phyloP scores from a whole-genome alignment of 2,113 vertebrate genomes.

The Nipponia nippon region DNA sequence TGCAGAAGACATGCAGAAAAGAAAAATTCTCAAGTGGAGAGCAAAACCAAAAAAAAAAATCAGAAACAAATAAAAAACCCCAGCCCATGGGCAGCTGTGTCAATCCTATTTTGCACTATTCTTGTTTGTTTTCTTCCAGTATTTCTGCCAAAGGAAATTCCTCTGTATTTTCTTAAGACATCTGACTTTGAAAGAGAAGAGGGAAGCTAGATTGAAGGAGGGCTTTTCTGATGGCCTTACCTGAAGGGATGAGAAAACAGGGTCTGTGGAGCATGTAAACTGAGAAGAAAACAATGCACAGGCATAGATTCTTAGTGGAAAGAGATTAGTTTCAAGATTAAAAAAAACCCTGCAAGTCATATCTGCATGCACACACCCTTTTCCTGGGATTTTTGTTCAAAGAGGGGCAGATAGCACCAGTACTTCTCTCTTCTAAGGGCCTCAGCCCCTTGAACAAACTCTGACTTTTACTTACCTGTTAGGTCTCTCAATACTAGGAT shows the following conservation, averaged over 20 bases:
- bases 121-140: not conserved
- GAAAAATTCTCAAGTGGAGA: not conserved
- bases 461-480: not conserved
- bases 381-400: not conserved
- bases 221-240: not conserved
- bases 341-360: not conserved
- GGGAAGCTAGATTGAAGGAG: not conserved
- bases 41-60: not conserved
- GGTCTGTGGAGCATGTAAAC: not conserved
- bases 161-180: not conserved
- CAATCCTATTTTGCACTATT: not conserved
- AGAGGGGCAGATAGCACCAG: not conserved
- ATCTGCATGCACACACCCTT: not conserved
- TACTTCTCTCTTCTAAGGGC: not conserved
- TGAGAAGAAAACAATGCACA: not conserved
- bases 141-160: not conserved
- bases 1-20: not conserved
- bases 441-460: not conserved
- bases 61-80: not conserved
- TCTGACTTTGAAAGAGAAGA: not conserved
- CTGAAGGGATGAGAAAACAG: not conserved
- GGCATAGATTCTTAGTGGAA: not conserved
- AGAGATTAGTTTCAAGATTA: not conserved
- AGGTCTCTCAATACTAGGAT: not conserved
- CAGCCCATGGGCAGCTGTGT: not conserved